Evolutionary conservation across 2,888 invertebrate species (phyloP).

Genomic region (Phengaris alcon): DNA sequence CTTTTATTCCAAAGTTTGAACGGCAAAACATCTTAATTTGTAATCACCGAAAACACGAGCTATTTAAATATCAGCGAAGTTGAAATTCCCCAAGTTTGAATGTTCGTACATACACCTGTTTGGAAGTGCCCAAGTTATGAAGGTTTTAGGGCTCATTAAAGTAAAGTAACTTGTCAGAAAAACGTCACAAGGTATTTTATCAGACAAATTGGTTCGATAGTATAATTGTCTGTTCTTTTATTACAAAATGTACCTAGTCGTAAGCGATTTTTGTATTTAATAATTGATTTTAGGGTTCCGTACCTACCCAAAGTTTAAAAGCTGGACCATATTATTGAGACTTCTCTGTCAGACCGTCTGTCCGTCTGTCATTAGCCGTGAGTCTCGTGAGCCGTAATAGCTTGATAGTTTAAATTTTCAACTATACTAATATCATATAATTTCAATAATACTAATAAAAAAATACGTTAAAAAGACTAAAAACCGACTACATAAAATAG

Average conservation of each 20-base stretch:
- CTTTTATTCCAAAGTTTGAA: background rate
- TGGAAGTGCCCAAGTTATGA: background rate
- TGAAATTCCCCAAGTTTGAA: background rate
- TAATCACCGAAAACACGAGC: slow-evolving; percentile 8
- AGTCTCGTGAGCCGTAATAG: no score
- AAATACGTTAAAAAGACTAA: no score
- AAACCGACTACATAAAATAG: no score
- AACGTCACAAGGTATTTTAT: background rate
- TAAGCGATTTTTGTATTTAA: no score
- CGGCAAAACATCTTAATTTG: slow-evolving; percentile 10
- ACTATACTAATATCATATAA: background rate
- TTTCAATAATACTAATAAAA: no score
- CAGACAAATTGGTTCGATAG: background rate
- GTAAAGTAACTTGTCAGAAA: background rate
- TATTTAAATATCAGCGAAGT: slow-evolving; percentile 12
- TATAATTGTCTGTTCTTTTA: no score
- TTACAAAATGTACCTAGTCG: no score
- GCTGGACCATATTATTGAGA: no score
- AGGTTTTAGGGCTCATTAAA: background rate
- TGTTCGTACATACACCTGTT: slow-evolving; percentile 11
- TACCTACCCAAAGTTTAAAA: no score
- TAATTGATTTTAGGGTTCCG: no score
- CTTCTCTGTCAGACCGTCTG: no score
- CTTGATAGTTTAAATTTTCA: background rate
- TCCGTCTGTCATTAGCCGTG: no score